Evolutionary conservation across 2,113 vertebrate species (phyloP), one percentile per base, ranked within the genome.

Genomic region (Camelus bactrianus): DNA sequence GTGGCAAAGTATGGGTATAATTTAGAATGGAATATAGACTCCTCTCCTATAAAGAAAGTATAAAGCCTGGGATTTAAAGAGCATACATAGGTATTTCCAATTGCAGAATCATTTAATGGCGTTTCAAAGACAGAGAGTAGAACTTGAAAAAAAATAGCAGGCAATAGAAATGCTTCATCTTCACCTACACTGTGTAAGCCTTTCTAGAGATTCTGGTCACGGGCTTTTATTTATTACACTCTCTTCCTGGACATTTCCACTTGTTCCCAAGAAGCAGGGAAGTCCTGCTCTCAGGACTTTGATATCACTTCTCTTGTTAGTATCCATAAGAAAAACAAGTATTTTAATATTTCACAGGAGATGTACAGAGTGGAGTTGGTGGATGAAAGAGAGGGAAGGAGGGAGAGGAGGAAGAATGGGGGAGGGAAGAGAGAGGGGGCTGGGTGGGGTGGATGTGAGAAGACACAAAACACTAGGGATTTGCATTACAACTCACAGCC

Each of bases 121-220:
- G 30, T 89, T 79, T 79, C 35, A 91, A 95, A 94, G 85, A 7
- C 42, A 48, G 32, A 93, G 30, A 65, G 3, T n/a, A 72, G 65
- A 81, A 84, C 60, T 0, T 77, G 89, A 95, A 93, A 35, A 73
- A 94, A 64, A 94, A 64, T 6, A 77, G 2, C 2, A 89, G 20
- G 46, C 7, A 48, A 60, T 8, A 69, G 56, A 69, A 72, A 58
- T 76, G 69, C 0, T 35, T 82, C 13, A 48, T 80, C 22, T 93
- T 80, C 17, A 65, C 19, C 16, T 76, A 26, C 17, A 32, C 16
- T 76, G 28, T 69, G 6, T 48, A 65, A 92, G 50, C 8, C 17
- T 95, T 67, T 54, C n/a, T 54, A 91, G 48, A 82, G n/a, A 65
- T 42, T 76, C 80, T 94, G 6, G 67, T 93, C 72, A 77, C 8